phyloP scores from a whole-genome alignment of 2,888 invertebrate species.

The Scaeva pyrastri region DNA sequence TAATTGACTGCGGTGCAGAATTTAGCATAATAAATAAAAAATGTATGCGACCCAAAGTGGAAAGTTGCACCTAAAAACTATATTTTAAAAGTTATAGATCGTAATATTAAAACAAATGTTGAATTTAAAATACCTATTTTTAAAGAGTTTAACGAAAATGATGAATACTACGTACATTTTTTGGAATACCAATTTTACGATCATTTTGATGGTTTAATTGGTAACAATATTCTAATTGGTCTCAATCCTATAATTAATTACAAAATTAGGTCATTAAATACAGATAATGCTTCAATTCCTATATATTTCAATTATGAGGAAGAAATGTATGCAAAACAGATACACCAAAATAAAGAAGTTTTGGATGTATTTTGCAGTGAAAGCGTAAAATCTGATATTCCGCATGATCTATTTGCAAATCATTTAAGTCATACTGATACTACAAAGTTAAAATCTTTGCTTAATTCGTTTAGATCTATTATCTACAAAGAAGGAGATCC shows the following conservation, averaged over 20 bases:
- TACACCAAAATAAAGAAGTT: slow-evolving; percentile 4
- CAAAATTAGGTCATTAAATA: slow-evolving; percentile 24
- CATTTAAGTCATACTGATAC: background rate
- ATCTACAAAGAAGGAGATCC: background rate
- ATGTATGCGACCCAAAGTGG: slow-evolving; percentile 16
- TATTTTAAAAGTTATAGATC: background rate
- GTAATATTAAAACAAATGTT: background rate
- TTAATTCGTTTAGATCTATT: slow-evolving; percentile 1
- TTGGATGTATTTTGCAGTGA: slow-evolving; percentile 6
- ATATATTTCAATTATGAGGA: slow-evolving; percentile 33
- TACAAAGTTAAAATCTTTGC: background rate
- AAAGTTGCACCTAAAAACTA: background rate
- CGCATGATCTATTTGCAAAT: background rate
- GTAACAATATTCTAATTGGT: slow-evolving; percentile 15
- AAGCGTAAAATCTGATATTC: background rate
- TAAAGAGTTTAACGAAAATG: slow-evolving; percentile 3
- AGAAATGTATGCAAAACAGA: slow-evolving; percentile 4
- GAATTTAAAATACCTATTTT: background rate
- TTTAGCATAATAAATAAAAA: slow-evolving; percentile 15
- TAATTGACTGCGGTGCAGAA: slow-evolving; percentile 14
- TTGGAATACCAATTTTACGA: slow-evolving; percentile 28
- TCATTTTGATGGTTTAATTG: slow-evolving; percentile 20
- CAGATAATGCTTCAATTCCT: slow-evolving; percentile 38
- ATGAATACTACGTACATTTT: background rate
- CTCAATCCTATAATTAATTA: slow-evolving; percentile 24